Conservation (phyloP, 2,797 vertebrate species). For the Mastacembelus armatus region DNA sequence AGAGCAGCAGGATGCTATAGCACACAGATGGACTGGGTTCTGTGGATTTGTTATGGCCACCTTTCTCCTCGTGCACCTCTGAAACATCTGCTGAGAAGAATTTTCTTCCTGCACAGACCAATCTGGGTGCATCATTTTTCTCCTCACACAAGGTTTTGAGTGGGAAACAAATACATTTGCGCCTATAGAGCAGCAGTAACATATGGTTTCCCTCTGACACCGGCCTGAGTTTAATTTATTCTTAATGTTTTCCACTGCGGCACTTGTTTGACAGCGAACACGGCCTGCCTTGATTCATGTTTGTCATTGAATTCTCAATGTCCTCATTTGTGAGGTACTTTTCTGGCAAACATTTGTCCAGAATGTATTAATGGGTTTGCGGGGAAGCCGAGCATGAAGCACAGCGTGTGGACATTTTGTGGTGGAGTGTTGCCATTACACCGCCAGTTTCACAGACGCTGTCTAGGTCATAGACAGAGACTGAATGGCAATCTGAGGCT, state of each 20-base stretch:
- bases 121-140: conserved; percentile 4
- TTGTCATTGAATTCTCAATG: conserved; percentile 64
- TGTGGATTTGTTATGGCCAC: conserved; percentile 26
- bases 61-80: conserved; percentile 17
- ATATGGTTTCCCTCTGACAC: conserved; percentile 31
- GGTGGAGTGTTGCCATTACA: conserved; percentile 32
- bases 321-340: conserved; percentile 67
- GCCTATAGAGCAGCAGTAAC: conserved; percentile 17
- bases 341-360: conserved; percentile 72
- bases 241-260: conserved; percentile 64
- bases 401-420: conserved; percentile 48
- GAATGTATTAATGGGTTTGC: conserved; percentile 58
- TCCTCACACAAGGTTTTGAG: conserved; percentile 12
- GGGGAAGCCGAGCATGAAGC: conserved; percentile 48
- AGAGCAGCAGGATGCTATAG: conserved; percentile 6
- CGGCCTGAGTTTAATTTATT: conserved; percentile 59
- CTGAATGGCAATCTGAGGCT: conserved; percentile 53
- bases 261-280: conserved; percentile 68
- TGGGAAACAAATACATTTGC: conserved; percentile 27
- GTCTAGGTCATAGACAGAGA: conserved; percentile 49
- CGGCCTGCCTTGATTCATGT: conserved; percentile 71
- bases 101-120: conserved; percentile 13
- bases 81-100: conserved; percentile 39
- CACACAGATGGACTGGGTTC: conserved; percentile 20
- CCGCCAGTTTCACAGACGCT: conserved; percentile 27